These are phyloP conservation scores for Thripadectes ignobilis DNA, from an alignment of 2,797 vertebrate genomes.

Conservation along the genomic window DNA sequence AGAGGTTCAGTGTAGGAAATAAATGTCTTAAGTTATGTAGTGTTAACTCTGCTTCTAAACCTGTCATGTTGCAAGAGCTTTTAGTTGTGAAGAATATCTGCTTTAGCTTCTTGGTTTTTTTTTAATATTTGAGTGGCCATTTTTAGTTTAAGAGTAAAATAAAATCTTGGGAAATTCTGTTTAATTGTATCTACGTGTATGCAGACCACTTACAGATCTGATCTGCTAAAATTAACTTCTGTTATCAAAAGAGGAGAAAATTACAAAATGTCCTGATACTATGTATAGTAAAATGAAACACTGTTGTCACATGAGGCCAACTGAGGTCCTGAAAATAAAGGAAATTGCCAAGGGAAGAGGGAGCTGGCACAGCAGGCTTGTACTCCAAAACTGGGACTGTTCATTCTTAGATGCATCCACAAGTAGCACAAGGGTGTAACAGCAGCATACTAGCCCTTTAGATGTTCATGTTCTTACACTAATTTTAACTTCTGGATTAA, in stretches of 20 bases:
- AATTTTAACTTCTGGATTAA: background rate
- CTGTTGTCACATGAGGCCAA: background rate
- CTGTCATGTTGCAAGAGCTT: background rate
- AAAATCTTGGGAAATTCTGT: background rate
- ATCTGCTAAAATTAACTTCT: conserved; percentile 6
- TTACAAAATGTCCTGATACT: conserved; percentile 11
- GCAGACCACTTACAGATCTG: background rate
- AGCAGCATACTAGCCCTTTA: background rate
- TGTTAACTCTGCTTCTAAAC: background rate
- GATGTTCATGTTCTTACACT: background rate
- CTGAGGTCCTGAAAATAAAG: conserved; percentile 21
- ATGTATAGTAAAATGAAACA: background rate
- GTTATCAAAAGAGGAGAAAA: conserved; percentile 17
- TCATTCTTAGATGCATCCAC: background rate
- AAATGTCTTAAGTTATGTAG: background rate
- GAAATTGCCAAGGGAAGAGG: background rate
- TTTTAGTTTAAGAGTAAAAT: background rate
- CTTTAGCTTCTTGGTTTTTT: background rate
- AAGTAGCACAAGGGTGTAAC: background rate
- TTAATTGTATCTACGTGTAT: background rate
- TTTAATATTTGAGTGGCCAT: background rate
- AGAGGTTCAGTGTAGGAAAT: background rate
- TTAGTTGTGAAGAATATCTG: background rate
- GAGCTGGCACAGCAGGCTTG: background rate
- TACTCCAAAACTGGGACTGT: background rate